Evolutionary conservation across 2,113 vertebrate species (phyloP).

Genomic region (Fulica atra): DNA sequence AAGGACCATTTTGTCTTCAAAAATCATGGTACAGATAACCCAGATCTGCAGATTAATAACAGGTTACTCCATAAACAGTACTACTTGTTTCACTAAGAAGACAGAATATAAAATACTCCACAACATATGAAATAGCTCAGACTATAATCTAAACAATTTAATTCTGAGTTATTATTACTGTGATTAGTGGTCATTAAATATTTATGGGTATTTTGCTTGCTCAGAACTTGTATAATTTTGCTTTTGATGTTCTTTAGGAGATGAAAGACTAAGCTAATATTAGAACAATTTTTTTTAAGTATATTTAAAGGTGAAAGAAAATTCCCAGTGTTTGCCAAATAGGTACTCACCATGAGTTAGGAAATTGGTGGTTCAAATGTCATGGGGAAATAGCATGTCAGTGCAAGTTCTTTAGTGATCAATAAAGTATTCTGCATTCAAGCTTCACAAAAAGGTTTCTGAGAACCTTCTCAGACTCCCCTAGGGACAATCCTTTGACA

Average conservation of each 20-base stretch:
- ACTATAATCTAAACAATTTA: not conserved
- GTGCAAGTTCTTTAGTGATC: slow-evolving; percentile 77
- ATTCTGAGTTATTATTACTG: not conserved
- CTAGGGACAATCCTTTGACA: slow-evolving; percentile 70
- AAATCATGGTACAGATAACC: not conserved
- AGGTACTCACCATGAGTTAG: slow-evolving; percentile 17
- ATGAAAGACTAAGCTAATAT: not conserved
- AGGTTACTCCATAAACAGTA: not conserved
- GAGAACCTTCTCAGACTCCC: slow-evolving; percentile 43
- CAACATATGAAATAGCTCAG: not conserved
- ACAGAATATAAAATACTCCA: not conserved
- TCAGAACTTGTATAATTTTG: not conserved
- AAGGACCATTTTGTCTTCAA: not conserved
- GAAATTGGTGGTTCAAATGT: slow-evolving; percentile 67
- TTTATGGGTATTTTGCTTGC: not conserved
- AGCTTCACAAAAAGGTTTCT: slow-evolving; percentile 68
- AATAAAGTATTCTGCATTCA: slow-evolving; percentile 75
- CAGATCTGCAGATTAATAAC: not conserved
- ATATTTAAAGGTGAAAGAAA: slow-evolving; percentile 6
- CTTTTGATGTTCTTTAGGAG: not conserved
- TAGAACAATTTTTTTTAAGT: not conserved
- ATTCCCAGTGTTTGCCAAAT: not conserved
- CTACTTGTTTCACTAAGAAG: not conserved
- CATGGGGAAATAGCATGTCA: slow-evolving; percentile 73
- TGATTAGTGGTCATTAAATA: not conserved